Percentiles rank a stretch among this genome's conserved stretches.
phyloP scores from a whole-genome alignment of 2,797 vertebrate species.

The Smutsia temminckii region DNA sequence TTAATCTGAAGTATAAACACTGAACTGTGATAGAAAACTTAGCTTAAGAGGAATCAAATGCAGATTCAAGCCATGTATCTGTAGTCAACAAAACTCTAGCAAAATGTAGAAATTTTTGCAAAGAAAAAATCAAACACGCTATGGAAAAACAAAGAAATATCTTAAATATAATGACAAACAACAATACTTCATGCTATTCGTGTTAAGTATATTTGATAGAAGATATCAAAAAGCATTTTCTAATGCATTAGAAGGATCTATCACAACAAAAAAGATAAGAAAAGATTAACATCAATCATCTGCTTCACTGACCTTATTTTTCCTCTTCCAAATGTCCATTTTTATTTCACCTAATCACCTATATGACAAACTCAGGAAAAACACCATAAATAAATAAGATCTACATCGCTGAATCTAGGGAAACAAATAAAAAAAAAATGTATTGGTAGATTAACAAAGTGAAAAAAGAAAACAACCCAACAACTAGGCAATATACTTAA shows the following conservation, averaged over 20 bases:
- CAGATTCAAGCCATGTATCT: conserved; percentile 11
- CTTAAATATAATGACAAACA: conserved; percentile 57
- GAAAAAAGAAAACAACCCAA: neutral
- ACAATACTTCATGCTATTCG: neutral
- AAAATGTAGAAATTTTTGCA: conserved; percentile 33
- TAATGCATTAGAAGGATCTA: neutral
- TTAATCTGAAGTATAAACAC: conserved; percentile 25
- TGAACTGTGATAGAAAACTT: conserved; percentile 9
- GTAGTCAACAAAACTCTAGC: conserved; percentile 43
- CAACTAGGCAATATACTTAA: neutral
- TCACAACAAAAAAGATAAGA: neutral
- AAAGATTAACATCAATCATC: neutral
- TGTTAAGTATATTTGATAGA: conserved; percentile 47
- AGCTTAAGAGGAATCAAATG: conserved; percentile 30
- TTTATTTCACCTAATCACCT: conserved; percentile 17
- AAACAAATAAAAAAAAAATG: neutral
- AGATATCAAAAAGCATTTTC: conserved; percentile 45
- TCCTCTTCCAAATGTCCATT: neutral
- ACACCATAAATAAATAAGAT: neutral
- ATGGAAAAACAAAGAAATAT: conserved; percentile 53
- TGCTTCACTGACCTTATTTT: neutral
- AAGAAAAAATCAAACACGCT: conserved; percentile 51
- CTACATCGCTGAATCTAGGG: neutral
- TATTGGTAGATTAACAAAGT: conserved; percentile 32
- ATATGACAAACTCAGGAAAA: neutral